These are phyloP conservation scores for Ctenopoma kingsleyae DNA, from an alignment of 2,797 vertebrate genomes.

Conservation along the genomic window DNA sequence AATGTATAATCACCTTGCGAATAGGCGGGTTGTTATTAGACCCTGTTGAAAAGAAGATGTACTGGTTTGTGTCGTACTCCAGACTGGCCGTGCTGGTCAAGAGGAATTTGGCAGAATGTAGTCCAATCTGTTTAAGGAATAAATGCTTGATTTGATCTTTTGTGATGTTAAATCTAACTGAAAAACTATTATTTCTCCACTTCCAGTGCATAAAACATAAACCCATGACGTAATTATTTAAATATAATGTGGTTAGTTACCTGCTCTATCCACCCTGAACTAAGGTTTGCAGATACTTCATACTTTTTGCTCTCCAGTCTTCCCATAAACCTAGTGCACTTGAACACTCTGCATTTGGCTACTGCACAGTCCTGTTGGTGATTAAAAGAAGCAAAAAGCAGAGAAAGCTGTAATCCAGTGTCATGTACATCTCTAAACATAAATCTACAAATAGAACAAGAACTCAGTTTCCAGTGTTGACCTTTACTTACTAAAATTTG, in stretches of 20 bases:
- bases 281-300: constrained; percentile 82
- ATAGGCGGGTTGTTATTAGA: constrained; percentile 56
- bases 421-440: not conserved
- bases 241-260: constrained; percentile 46
- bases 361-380: constrained; percentile 85
- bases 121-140: constrained; percentile 75
- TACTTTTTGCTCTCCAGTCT: constrained; percentile 54
- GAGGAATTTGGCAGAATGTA: constrained; percentile 69
- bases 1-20: constrained; percentile 56
- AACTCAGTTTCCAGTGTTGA: too few relatives aligned
- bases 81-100: constrained; percentile 84
- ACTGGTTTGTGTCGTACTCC: constrained; percentile 77
- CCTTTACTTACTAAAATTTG: too few relatives aligned
- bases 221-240: not conserved
- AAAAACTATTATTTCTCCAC: not conserved
- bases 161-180: not conserved
- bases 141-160: not conserved
- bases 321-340: constrained; percentile 70
- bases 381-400: constrained; percentile 10
- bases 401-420: not conserved
- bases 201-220: not conserved
- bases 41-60: constrained; percentile 73
- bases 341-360: constrained; percentile 80
- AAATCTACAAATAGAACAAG: not conserved
- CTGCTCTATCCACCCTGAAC: constrained; percentile 86